phyloP scores from a whole-genome alignment of 2,113 vertebrate genomes.

The Lethenteron camtschaticum region DNA sequence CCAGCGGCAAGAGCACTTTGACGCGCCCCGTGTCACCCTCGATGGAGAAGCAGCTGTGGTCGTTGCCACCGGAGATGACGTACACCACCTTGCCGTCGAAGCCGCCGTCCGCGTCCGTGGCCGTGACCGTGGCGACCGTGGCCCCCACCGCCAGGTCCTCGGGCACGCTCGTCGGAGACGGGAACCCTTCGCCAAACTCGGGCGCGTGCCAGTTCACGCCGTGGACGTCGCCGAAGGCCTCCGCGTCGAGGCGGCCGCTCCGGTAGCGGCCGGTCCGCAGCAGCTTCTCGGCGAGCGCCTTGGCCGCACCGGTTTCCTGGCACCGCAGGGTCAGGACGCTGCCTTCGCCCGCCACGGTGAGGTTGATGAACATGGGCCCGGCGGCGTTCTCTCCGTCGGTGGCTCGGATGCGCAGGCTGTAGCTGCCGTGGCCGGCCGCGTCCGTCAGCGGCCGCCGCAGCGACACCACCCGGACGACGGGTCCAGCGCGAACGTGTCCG shows the following conservation, averaged over 20 bases:
- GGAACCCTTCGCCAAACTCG: slow-evolving; percentile 71
- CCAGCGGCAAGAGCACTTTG: slow-evolving; percentile 58
- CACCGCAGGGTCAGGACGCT: slow-evolving; percentile 31
- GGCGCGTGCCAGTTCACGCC: slow-evolving; percentile 71
- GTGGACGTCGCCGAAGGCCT: slow-evolving; percentile 77
- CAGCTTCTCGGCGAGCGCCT: slow-evolving; percentile 74
- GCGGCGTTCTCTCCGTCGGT: slow-evolving; percentile 88
- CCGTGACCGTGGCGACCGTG: slow-evolving; percentile 52
- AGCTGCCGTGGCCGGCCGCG: slow-evolving; percentile 40
- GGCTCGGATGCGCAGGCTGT: slow-evolving; percentile 68
- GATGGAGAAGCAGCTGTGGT: slow-evolving; percentile 61
- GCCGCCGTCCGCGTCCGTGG: slow-evolving; percentile 64
- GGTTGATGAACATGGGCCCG: slow-evolving; percentile 76
- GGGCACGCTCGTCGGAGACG: slow-evolving; percentile 46
- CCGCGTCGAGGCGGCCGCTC: slow-evolving; percentile 50
- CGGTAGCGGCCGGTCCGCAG: slow-evolving; percentile 72
- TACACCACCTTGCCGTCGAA: slow-evolving; percentile 80
- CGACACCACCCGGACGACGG: slow-evolving; percentile 74
- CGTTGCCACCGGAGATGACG: slow-evolving; percentile 63
- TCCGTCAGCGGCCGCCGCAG: slow-evolving; percentile 43
- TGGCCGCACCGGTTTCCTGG: slow-evolving; percentile 70
- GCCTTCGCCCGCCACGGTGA: slow-evolving; percentile 46
- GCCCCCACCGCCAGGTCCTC: slow-evolving; percentile 54
- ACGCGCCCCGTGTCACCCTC: slow-evolving; percentile 57
- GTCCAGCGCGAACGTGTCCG: slow-evolving; percentile 67